phyloP scores from a whole-genome alignment of 2,888 invertebrate genomes.

The Stictocephala bisonia region DNA sequence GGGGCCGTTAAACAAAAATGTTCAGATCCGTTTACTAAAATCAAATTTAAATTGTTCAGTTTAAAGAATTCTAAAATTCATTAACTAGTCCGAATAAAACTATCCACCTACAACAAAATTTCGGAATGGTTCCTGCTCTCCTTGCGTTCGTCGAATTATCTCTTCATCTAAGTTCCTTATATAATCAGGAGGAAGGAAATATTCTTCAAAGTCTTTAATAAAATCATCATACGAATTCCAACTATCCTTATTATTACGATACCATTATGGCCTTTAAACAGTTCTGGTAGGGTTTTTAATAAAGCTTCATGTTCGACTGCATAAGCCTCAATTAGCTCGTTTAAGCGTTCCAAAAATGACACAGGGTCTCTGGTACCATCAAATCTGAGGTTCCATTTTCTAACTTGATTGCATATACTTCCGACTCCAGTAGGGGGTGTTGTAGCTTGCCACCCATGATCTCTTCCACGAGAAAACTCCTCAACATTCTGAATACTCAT shows the following conservation, averaged over 20 bases:
- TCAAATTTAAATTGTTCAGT: too few species aligned
- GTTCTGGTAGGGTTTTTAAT: not conserved
- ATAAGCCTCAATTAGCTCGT: not conserved
- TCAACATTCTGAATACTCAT: too few species aligned
- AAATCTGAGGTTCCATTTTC: conserved; percentile 12
- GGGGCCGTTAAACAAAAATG: too few species aligned
- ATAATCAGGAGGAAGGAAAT: conserved; percentile 3
- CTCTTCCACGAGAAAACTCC: too few species aligned
- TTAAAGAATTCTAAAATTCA: too few species aligned
- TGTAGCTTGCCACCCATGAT: too few species aligned
- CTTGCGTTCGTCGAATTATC: conserved; percentile 1
- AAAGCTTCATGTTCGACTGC: not conserved
- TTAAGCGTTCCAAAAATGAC: not conserved
- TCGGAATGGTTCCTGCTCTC: conserved; percentile 1
- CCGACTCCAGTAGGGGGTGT: too few species aligned
- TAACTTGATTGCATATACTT: not conserved
- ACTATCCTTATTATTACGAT: not conserved
- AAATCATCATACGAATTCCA: conserved; percentile 9
- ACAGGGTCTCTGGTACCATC: not conserved
- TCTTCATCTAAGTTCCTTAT: not conserved
- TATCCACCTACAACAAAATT: too few species aligned
- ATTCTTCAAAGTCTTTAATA: not conserved
- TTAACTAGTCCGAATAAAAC: too few species aligned
- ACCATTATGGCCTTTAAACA: not conserved
- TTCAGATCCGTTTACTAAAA: too few species aligned